Percentiles rank a stretch among this genome's conserved stretches.
Evolutionary conservation across 2,113 vertebrate species (phyloP).

Genomic region (Centropus unirufus): DNA sequence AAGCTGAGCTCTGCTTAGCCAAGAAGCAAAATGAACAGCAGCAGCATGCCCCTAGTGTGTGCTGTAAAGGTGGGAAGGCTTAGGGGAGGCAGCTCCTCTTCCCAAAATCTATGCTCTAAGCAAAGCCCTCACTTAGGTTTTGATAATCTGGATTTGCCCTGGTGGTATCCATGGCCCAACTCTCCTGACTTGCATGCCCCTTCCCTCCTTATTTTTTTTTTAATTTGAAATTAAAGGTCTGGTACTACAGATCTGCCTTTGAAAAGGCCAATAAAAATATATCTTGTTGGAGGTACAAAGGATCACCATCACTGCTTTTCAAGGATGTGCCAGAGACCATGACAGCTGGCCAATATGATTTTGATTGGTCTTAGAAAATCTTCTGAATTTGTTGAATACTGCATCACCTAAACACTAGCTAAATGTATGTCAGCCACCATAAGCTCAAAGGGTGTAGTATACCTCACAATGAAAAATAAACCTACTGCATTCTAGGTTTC

Average conservation of each 20-base stretch:
- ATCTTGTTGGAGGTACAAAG: background rate
- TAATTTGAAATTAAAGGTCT: background rate
- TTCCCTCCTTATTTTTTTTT: background rate
- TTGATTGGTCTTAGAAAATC: background rate
- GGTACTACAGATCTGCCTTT: background rate
- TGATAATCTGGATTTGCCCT: background rate
- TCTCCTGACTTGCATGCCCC: rapidly evolving
- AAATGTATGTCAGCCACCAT: background rate
- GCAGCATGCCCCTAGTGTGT: rapidly evolving
- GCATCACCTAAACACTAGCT: background rate
- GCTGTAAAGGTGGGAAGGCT: background rate
- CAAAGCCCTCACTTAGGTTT: background rate
- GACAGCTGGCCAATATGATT: background rate
- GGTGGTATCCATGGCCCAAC: background rate
- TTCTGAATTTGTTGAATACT: background rate
- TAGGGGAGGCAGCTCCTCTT: background rate
- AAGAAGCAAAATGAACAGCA: background rate
- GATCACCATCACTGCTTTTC: background rate
- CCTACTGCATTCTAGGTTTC: background rate
- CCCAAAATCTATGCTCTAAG: background rate
- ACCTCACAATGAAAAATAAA: background rate
- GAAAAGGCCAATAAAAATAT: background rate
- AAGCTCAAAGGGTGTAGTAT: background rate
- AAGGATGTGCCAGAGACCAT: background rate
- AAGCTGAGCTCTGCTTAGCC: background rate